A percentile compares a stretch with the other conserved stretches of the same genome.
Conservation (phyloP, 2,888 invertebrate species). For the Drosophila nr. perissopoda region DNA sequence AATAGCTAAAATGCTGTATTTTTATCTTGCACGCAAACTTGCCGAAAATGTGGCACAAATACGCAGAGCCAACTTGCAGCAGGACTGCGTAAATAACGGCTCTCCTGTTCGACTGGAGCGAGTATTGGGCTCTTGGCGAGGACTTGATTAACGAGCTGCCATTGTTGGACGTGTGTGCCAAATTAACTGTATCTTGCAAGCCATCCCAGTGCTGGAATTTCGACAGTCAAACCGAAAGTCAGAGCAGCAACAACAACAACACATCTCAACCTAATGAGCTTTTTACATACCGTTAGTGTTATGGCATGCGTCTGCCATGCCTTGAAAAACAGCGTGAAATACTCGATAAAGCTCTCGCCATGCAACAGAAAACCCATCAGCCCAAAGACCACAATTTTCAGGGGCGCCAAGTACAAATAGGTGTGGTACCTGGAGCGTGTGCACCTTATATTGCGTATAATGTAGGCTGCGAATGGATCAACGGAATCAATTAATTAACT, state of each 20-base stretch:
- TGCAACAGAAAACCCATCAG: slow-evolving; percentile 87
- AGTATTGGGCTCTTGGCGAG: slow-evolving; percentile 51
- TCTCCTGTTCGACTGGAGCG: slow-evolving; percentile 69
- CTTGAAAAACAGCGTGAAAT: slow-evolving; percentile 85
- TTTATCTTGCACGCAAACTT: slow-evolving; percentile 95
- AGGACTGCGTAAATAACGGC: slow-evolving; percentile 87
- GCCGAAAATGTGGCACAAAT: slow-evolving; percentile 88
- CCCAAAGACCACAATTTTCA: slow-evolving; percentile 92
- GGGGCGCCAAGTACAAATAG: slow-evolving; percentile 90
- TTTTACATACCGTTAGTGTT: slow-evolving; percentile 85
- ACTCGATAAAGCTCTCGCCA: slow-evolving; percentile 71
- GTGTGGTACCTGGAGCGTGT: slow-evolving; percentile 89
- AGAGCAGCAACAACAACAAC: not conserved
- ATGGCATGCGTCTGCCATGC: slow-evolving; percentile 87
- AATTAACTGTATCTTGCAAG: slow-evolving; percentile 34
- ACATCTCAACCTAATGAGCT: slow-evolving; percentile 5
- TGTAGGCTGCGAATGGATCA: slow-evolving; percentile 65
- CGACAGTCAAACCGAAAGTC: slow-evolving; percentile 8
- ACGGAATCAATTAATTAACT: not conserved
- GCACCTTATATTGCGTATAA: slow-evolving; percentile 85
- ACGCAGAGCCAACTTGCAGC: slow-evolving; percentile 89
- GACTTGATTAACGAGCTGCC: slow-evolving; percentile 40
- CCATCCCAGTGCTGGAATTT: slow-evolving; percentile 44
- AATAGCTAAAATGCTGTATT: slow-evolving; percentile 94
- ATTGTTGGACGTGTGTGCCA: slow-evolving; percentile 40